Percentiles rank a stretch among this genome's conserved stretches.
phyloP scores from a whole-genome alignment of 1,140 invertebrate genomes.

The Coelopa frigida region DNA sequence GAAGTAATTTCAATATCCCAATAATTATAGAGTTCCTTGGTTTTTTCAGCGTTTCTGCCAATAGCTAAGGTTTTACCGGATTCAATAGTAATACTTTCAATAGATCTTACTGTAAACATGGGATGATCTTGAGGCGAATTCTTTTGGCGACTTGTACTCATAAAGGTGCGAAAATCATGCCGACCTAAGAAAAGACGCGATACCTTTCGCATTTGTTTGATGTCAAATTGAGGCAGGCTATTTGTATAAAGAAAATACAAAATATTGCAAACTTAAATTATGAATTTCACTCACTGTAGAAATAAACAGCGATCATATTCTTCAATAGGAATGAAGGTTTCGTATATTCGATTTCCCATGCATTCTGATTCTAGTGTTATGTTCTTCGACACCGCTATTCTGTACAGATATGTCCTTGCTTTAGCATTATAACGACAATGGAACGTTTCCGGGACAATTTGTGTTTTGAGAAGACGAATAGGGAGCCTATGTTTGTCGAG shows the following conservation, averaged over 20 bases:
- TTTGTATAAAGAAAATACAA: constrained; percentile 42
- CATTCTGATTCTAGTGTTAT: not conserved
- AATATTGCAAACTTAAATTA: constrained; percentile 23
- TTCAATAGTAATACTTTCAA: constrained; percentile 48
- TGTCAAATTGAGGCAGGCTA: constrained; percentile 52
- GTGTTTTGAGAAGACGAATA: constrained; percentile 50
- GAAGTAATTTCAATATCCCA: constrained; percentile 57
- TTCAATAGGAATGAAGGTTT: constrained; percentile 29
- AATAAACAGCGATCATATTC: constrained; percentile 37
- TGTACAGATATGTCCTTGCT: constrained; percentile 61
- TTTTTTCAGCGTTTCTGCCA: constrained; percentile 28
- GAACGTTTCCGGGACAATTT: constrained; percentile 53
- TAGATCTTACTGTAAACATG: constrained; percentile 45
- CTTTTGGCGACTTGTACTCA: constrained; percentile 44
- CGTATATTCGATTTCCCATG: constrained; percentile 23
- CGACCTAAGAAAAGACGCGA: constrained; percentile 52
- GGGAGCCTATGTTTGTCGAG: constrained; percentile 49
- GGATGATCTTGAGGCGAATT: constrained; percentile 37
- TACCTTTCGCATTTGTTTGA: constrained; percentile 50
- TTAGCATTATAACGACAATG: constrained; percentile 52
- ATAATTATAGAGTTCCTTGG: constrained; percentile 50
- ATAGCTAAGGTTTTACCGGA: constrained; percentile 46
- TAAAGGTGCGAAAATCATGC: constrained; percentile 66
- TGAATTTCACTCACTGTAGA: constrained; percentile 30
- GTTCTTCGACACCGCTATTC: constrained; percentile 48